Evolutionary conservation across 2,113 vertebrate species (phyloP), one percentile per base, ranked within the genome.

Genomic region (Prietella phreatophila): DNA sequence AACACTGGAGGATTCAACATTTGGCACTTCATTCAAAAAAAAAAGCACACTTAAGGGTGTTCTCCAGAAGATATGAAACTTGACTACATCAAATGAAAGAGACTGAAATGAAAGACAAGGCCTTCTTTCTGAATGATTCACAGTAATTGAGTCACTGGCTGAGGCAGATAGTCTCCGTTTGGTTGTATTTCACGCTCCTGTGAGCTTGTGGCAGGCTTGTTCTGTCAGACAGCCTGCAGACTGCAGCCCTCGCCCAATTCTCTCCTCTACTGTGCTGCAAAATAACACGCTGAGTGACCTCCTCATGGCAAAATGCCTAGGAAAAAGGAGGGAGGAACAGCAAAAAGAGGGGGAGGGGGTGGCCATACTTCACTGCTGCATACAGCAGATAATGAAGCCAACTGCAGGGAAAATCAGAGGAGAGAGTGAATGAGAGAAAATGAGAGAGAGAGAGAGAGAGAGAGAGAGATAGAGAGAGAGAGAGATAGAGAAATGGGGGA

Each of bases 341-440:
- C 84, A 60, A 78, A 83, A 69, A 85, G 58, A 69, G 42, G 42
- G 60, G 47, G 84, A 33, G 55, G 83, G 39, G 83, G 76, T 25
- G 76, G 65, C 76, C 63, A 55, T 82, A 75, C 42, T 83, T 87
- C 83, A 73, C 85, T 87, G 89, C 85, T 87, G 89, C 85, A 87
- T 82, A 89, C 85, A 85, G 75, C 89, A 89, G 89, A 89, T 89
- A 89, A 89, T 89, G 86, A 89, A 89, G 89, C 86, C 89, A 85
- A 87, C 86, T 85, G 89, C 81, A 69, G 89, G 71, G 86, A 83
- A 89, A 89, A 89, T 84, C 88, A 86, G 82, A 76, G 75, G 20
- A 82, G 67, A 58, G 65, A 36, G 50, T 80, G 75, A 86, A 50
- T 47, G 76, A 79, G 76, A 80, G 42, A 80, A 27, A 86, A 53